These are phyloP conservation scores for Podotricha telesiphe DNA, from an alignment of 2,888 invertebrate species.

Conservation along the genomic window DNA sequence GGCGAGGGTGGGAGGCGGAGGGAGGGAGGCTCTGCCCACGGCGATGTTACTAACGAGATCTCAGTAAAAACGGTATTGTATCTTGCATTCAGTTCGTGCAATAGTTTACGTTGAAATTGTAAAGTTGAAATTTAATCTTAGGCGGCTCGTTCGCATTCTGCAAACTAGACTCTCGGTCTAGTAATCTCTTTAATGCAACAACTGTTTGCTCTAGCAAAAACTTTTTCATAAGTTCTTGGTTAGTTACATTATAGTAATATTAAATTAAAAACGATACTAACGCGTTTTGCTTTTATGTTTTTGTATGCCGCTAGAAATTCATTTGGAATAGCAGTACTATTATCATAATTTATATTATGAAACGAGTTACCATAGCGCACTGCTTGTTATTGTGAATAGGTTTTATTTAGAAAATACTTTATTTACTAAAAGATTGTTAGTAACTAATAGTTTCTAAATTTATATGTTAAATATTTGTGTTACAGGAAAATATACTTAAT, in stretches of 20 bases:
- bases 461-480: background rate
- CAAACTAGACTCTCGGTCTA: slow-evolving; percentile 31
- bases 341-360: slow-evolving; percentile 17
- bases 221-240: slow-evolving; percentile 20
- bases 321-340: slow-evolving; percentile 16
- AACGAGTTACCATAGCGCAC: background rate
- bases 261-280: slow-evolving; percentile 23
- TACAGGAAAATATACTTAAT: background rate
- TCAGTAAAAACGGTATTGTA: slow-evolving; percentile 64
- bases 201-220: slow-evolving; percentile 26
- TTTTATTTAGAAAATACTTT: background rate
- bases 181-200: slow-evolving; percentile 29
- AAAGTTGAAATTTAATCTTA: slow-evolving; percentile 41
- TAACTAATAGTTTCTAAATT: background rate
- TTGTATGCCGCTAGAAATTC: slow-evolving; percentile 16
- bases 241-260: slow-evolving; percentile 22
- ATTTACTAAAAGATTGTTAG: background rate
- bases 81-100: slow-evolving; percentile 60
- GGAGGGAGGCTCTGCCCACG: slow-evolving; percentile 51
- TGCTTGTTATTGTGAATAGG: background rate
- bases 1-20: slow-evolving; percentile 43
- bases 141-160: slow-evolving; percentile 24
- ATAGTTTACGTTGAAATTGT: slow-evolving; percentile 48
- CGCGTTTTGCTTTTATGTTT: slow-evolving; percentile 14
- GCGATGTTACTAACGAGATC: slow-evolving; percentile 69